Evolutionary conservation across 1,140 invertebrate species (phyloP).

Genomic region (Anoplophora glabripennis): DNA sequence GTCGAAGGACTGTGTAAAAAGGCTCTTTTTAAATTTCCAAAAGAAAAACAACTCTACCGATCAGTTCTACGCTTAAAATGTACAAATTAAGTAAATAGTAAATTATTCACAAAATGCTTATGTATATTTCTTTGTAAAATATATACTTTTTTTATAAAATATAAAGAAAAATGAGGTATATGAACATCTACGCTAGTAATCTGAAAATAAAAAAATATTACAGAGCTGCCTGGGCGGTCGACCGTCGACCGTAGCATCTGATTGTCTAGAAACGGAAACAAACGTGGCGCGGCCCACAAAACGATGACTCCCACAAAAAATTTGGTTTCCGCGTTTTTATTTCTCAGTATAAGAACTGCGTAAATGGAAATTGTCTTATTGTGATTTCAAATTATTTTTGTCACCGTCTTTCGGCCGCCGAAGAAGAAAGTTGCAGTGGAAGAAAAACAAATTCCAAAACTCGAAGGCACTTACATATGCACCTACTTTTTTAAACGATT

Average conservation of each 20-base stretch:
- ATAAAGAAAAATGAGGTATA: slow-evolving; percentile 6
- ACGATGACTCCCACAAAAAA: too few relatives aligned
- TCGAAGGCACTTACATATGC: slow-evolving; percentile 18
- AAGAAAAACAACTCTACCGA: background rate
- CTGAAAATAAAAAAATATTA: slow-evolving; percentile 4
- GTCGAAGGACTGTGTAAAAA: too few relatives aligned
- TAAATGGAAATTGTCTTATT: background rate
- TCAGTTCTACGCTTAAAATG: slow-evolving; percentile 7
- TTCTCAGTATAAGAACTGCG: background rate
- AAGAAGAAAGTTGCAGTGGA: background rate
- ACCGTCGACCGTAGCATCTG: too few relatives aligned
- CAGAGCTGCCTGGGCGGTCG: background rate
- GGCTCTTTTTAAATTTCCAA: too few relatives aligned
- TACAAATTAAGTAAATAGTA: slow-evolving; percentile 9
- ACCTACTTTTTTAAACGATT: slow-evolving; percentile 11
- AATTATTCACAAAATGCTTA: slow-evolving; percentile 8
- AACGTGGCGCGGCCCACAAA: too few relatives aligned
- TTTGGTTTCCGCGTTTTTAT: background rate
- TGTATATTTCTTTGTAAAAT: background rate
- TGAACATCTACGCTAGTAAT: background rate
- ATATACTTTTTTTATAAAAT: background rate
- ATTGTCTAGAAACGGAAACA: too few relatives aligned
- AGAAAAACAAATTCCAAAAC: slow-evolving; percentile 3
- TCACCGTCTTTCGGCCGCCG: background rate
- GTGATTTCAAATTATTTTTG: background rate